Evolutionary conservation across 2,888 invertebrate genomes (phyloP).

Genomic region (Flexamia atlantica): DNA sequence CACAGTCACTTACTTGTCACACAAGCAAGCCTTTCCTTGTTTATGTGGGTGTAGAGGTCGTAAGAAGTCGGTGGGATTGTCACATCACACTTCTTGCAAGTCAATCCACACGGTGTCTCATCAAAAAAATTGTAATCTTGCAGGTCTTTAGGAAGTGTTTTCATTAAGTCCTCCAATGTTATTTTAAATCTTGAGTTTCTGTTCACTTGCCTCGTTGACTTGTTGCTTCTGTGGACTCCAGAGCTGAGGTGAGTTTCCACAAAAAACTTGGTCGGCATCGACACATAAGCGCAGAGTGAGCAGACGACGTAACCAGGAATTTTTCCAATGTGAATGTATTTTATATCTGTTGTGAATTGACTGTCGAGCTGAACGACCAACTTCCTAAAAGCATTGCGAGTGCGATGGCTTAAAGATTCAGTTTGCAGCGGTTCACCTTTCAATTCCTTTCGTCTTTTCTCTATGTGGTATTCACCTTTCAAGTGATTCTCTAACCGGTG

Average conservation of each 20-base stretch:
- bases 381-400: not conserved
- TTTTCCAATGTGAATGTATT: slow-evolving; percentile 35
- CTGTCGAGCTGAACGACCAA: not conserved
- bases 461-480: not conserved
- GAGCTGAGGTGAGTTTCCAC: not conserved
- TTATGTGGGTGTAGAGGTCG: slow-evolving; percentile 1
- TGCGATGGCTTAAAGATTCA: not conserved
- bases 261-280: slow-evolving; percentile 10
- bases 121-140: slow-evolving; percentile 10
- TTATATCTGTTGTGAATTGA: slow-evolving; percentile 21
- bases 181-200: slow-evolving; percentile 2
- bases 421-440: not conserved
- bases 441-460: not conserved
- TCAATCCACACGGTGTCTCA: not conserved
- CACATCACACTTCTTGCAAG: not conserved
- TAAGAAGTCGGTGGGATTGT: slow-evolving; percentile 10
- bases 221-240: not conserved
- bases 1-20: too few species aligned
- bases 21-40: not conserved
- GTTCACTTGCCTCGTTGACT: not conserved
- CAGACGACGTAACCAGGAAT: slow-evolving; percentile 22
- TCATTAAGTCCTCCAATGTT: not conserved
- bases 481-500: slow-evolving; percentile 25
- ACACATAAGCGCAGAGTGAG: not conserved
- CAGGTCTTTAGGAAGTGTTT: not conserved